Base-by-base conservation (phyloP, 2,888 invertebrate genomes). In the Spisula subtruncata region DNA sequence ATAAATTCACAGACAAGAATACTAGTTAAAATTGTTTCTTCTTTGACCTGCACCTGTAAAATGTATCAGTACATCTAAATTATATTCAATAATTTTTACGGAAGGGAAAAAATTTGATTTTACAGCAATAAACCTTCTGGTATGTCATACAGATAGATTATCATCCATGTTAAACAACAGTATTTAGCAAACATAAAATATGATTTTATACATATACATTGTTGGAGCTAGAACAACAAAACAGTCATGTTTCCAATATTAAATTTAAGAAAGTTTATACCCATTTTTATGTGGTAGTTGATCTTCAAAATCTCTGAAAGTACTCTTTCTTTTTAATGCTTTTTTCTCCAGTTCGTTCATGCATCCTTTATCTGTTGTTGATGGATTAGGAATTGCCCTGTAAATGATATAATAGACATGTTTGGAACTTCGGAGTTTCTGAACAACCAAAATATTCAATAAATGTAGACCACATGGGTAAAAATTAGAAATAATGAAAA, bases 231-330 rank as follows among this genome's bases (percentile, higher is more conserved):
- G n/a, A n/a, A n/a, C n/a, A n/a, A n/a, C n/a, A n/a, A n/a, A n/a
- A n/a, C n/a, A n/a, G n/a, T n/a, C n/a, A n/a, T 51, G 14, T 14
- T 51, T 51, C 51, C 51, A 51, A 51, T 16, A 16, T 10, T 16
- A 12, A 51, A 8, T 6, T 51, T 10, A 1, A 51, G 1, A 51
- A 51, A 51, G 51, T 1, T 8, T 94, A 93, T 95, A 97, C 96
- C 99, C 99, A 97, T 99, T 97, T 96, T 98, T 98, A 97, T 99
- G 98, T 20, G 99, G 99, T 95, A 99, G 97, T 32, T 98, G 98
- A 96, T 99, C 98, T 96, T 99, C 99, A 95, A 99, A 98, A 96
- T 99, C 99, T 95, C 98, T 98, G 83, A 99, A 97, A 97, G 98
- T 98, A 60, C 98, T 98, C 97, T 98, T 98, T 94, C 99, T 97